Conservation (phyloP, 2,113 vertebrate genomes). For the Chaetops frenatus region DNA sequence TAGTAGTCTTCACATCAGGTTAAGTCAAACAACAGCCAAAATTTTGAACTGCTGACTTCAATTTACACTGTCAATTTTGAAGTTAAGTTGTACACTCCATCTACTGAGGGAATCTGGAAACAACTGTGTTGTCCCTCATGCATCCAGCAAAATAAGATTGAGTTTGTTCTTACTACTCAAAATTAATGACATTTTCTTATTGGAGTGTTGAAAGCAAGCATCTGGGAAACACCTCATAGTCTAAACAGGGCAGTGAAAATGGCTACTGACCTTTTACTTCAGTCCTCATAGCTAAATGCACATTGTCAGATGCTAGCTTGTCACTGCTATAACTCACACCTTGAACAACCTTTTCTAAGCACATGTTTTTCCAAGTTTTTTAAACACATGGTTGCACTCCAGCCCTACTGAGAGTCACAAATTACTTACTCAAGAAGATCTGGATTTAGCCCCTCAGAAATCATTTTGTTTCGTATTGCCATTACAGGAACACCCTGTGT, state of each 20-base stretch:
- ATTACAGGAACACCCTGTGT: conserved; percentile 93
- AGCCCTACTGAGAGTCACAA: neutral
- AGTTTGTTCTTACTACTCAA: neutral
- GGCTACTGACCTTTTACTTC: neutral
- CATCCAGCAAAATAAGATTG: neutral
- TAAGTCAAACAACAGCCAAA: neutral
- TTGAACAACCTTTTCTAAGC: neutral
- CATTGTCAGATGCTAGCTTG: neutral
- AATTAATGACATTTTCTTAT: neutral
- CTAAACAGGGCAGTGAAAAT: neutral
- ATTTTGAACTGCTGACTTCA: neutral
- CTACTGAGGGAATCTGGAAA: neutral
- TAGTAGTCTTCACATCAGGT: neutral
- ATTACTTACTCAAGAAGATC: conserved; percentile 91
- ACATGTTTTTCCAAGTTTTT: neutral
- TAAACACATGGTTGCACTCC: neutral
- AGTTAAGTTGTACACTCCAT: neutral
- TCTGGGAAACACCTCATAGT: neutral
- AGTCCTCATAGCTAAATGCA: neutral
- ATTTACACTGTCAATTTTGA: neutral
- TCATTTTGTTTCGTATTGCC: conserved; percentile 98
- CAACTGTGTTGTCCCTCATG: neutral
- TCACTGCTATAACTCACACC: neutral
- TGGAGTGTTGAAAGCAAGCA: neutral
- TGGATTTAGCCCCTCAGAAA: conserved; percentile 89